These are phyloP conservation scores for Psittacula derbiana DNA, from an alignment of 2,797 vertebrate genomes.

Conservation along the genomic window DNA sequence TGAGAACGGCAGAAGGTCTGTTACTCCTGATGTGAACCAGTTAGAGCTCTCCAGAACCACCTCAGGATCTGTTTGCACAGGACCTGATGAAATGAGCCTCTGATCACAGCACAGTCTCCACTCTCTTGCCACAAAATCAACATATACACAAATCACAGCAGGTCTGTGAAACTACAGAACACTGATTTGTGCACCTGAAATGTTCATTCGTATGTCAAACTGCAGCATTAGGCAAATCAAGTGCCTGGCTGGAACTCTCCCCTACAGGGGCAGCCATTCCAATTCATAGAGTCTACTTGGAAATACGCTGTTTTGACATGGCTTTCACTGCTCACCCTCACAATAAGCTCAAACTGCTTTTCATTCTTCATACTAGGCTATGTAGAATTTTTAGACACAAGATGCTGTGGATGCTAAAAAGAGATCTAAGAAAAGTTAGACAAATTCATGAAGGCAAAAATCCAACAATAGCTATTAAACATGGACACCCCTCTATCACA, in stretches of 20 bases:
- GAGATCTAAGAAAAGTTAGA: background rate
- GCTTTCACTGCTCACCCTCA: background rate
- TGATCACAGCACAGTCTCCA: background rate
- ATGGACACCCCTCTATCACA: background rate
- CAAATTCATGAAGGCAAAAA: background rate
- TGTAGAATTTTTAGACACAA: background rate
- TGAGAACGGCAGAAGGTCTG: background rate
- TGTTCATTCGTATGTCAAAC: background rate
- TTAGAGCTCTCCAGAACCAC: background rate
- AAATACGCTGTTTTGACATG: background rate
- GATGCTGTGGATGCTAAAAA: background rate
- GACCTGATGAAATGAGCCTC: background rate
- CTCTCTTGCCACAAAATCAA: background rate
- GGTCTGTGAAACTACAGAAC: background rate
- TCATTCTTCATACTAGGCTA: background rate
- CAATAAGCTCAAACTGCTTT: background rate
- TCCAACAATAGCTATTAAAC: background rate
- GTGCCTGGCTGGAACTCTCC: background rate
- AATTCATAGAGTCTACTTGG: background rate
- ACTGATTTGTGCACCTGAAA: background rate
- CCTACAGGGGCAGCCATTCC: background rate
- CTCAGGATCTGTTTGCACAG: background rate
- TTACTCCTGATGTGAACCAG: accelerated
- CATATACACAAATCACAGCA: background rate
- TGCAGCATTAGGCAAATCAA: background rate